Conservation (phyloP, 2,797 vertebrate species). For the Lindbergichthys nudifrons region DNA sequence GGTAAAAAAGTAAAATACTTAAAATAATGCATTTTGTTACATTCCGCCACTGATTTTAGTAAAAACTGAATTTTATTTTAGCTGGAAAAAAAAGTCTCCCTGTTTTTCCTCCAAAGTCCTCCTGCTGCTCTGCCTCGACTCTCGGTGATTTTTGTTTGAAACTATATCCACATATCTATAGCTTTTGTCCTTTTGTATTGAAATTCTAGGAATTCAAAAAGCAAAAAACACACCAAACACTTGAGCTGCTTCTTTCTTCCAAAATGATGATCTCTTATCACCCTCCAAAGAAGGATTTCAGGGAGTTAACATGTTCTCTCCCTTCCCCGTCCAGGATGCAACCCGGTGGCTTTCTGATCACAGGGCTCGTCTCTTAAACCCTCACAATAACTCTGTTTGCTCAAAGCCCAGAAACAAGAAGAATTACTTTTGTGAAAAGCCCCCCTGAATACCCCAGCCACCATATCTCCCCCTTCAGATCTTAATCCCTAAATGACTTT, state of each 20-base stretch:
- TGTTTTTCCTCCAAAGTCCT: too few relatives aligned
- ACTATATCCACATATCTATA: too few relatives aligned
- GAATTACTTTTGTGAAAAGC: constrained; percentile 37
- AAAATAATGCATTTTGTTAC: too few relatives aligned
- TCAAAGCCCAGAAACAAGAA: constrained; percentile 26
- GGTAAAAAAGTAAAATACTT: too few relatives aligned
- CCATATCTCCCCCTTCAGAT: constrained; percentile 30
- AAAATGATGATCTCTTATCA: not conserved
- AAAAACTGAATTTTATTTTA: too few relatives aligned
- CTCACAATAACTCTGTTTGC: not conserved
- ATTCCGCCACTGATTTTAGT: too few relatives aligned
- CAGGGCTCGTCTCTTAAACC: constrained; percentile 16
- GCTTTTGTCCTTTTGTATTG: not conserved
- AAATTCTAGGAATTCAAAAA: not conserved
- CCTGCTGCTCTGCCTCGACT: too few relatives aligned
- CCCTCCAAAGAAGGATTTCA: not conserved
- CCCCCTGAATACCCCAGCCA: constrained; percentile 6
- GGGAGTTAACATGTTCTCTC: not conserved
- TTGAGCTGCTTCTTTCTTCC: not conserved
- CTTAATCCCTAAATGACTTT: constrained; percentile 62
- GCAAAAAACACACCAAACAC: not conserved
- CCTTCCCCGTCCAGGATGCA: not conserved
- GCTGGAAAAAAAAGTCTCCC: too few relatives aligned
- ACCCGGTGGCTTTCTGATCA: constrained; percentile 27
- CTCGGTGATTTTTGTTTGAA: too few relatives aligned